Evolutionary conservation across 2,888 invertebrate species (phyloP).

Genomic region (Cristatella mucedo): DNA sequence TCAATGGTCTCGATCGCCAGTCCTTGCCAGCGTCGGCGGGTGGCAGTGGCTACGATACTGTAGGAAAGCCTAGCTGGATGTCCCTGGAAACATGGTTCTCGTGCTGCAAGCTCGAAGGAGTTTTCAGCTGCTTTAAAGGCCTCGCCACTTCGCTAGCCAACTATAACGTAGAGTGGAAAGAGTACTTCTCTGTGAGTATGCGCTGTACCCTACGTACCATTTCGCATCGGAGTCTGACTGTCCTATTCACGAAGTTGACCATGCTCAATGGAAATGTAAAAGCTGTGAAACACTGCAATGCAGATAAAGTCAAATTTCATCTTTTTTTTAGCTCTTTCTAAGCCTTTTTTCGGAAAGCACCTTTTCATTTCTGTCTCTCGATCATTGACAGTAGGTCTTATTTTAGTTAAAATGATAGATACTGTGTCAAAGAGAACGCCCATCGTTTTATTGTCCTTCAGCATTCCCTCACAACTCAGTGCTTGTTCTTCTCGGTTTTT

Average conservation of each 20-base stretch:
- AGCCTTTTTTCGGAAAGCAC: too few relatives aligned
- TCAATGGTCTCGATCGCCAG: conserved; percentile 31
- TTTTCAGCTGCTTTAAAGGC: conserved; percentile 24
- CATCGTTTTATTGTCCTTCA: too few relatives aligned
- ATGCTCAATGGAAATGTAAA: background rate
- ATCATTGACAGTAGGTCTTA: too few relatives aligned
- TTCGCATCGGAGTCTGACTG: background rate
- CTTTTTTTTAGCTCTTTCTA: too few relatives aligned
- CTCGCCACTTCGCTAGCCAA: conserved; percentile 22
- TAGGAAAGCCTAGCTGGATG: conserved; percentile 29
- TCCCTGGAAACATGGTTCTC: conserved; percentile 26
- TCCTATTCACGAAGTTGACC: background rate
- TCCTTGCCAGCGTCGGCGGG: conserved; percentile 19
- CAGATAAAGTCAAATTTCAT: too few relatives aligned
- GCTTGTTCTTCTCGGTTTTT: too few relatives aligned
- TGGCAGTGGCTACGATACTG: too few relatives aligned
- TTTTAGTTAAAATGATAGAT: too few relatives aligned
- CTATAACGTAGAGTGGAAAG: conserved; percentile 25
- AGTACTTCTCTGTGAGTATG: conserved; percentile 27
- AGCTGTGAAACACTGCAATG: too few relatives aligned
- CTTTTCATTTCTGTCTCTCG: too few relatives aligned
- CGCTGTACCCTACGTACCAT: background rate
- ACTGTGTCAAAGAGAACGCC: too few relatives aligned
- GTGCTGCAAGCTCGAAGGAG: conserved; percentile 25
- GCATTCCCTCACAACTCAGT: too few relatives aligned